Conservation (phyloP, 1,140 invertebrate species). For the Trinorchestia longiramus region DNA sequence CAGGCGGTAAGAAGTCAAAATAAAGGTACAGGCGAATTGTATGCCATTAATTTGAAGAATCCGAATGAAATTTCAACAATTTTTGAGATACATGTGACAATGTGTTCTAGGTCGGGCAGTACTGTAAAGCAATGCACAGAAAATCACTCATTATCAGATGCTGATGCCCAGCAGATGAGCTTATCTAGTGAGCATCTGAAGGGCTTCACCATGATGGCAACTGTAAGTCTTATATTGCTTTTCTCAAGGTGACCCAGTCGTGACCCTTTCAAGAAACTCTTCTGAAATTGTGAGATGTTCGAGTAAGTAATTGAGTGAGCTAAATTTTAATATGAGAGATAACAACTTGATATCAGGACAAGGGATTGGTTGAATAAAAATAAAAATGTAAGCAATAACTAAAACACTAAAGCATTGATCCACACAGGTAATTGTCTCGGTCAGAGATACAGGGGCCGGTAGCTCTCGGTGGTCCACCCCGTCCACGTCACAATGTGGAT, state of each 20-base stretch:
- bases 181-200: not conserved
- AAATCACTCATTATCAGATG: not conserved
- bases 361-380: not conserved
- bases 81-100: not conserved
- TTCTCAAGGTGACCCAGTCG: not conserved
- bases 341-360: not conserved
- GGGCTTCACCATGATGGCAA: not conserved
- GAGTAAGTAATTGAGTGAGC: not conserved
- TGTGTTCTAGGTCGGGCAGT: not conserved
- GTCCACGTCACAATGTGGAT: too few relatives aligned
- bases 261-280: not conserved
- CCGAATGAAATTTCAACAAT: not conserved
- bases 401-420: not conserved
- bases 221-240: not conserved
- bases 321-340: not conserved
- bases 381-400: not conserved
- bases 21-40: not conserved
- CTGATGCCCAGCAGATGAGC: not conserved
- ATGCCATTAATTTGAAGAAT: not conserved
- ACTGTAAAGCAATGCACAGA: not conserved
- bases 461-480: too few relatives aligned
- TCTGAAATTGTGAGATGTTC: not conserved
- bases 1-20: not conserved
- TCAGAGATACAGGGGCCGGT: too few relatives aligned
- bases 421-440: not conserved